Evolutionary conservation across 2,113 vertebrate species (phyloP).

Genomic region (Circaetus gallicus): DNA sequence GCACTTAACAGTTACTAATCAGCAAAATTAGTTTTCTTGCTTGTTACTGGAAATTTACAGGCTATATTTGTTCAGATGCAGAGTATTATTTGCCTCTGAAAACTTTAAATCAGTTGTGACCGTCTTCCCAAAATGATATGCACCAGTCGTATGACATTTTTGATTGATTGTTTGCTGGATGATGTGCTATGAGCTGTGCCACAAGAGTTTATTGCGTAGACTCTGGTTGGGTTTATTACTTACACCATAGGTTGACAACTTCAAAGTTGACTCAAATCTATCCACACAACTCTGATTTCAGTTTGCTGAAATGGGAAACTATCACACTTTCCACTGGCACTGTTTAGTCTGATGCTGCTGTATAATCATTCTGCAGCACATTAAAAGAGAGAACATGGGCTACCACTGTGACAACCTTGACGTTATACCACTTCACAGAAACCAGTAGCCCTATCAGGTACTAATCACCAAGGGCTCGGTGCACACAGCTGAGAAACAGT

Average conservation of each 20-base stretch:
- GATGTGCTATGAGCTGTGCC: neutral
- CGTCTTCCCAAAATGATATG: neutral
- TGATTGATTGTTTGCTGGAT: neutral
- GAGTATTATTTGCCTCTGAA: neutral
- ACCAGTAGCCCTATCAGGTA: neutral
- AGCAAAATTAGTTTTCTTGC: neutral
- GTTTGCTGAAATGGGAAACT: neutral
- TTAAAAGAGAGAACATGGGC: neutral
- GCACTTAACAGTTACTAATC: neutral
- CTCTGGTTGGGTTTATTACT: neutral
- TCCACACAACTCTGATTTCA: neutral
- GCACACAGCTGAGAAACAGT: neutral
- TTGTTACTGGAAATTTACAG: neutral
- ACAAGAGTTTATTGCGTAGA: neutral
- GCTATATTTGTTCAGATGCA: neutral
- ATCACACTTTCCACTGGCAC: neutral
- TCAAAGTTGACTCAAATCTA: neutral
- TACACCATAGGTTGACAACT: neutral
- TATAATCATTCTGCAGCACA: neutral
- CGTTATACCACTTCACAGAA: neutral
- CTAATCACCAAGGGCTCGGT: neutral
- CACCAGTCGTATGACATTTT: neutral
- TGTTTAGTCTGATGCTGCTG: neutral
- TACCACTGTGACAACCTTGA: neutral
- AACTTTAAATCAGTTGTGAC: neutral